Base-by-base conservation (phyloP, 30 jellyfish, hydroid and myxozoan species). In the Phacellophora camtschatica region DNA sequence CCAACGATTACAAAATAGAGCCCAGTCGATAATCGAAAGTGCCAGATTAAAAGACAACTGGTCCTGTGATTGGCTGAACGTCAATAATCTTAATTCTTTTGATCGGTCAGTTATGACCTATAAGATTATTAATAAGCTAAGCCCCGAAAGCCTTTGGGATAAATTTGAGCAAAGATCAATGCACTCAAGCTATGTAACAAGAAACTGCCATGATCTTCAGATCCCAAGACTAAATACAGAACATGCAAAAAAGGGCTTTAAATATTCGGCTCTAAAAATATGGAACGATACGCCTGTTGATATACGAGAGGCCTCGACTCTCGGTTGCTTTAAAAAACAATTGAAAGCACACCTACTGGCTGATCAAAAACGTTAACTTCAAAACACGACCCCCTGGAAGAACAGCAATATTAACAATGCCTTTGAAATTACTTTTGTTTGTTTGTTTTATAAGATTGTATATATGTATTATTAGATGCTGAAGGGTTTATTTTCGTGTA, bases 141-240 rank as follows among this genome's bases (percentile, higher is more conserved):
- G 74, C 85, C 62, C 73, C 53, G 85, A 50, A 72, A 51, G 85
- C 22, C 74, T 72, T 72, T 72, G 73, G 85, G 61, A 72, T 29
- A 51, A 33, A 30, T 72, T 72, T 72, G 59, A 72, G 73, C 51
- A 29, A 53, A 29, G 74, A 29, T 72, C 62, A 32, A 15, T 10
- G 73, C 59, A 24, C 58, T 46, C 85, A 72, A 28, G 43, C 43
- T 72, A 51, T 54, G 58, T 37, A 24, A 50, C 85, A 54, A 72
- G 85, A 35, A 43, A 11, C 73, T 51, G 85, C 73, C 50, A 37
- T 2, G 54, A 72, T 11, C 84, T 72, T 51, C 73, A 72, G 22
- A 33, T n/a, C n/a, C n/a, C n/a, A n/a, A n/a, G n/a, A n/a, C n/a
- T n/a, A n/a, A n/a, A n/a, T n/a, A n/a, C n/a, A 24, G 13, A 58